These are phyloP conservation scores for Nyctalus aviator DNA, from an alignment of 2,797 vertebrate species.

Conservation along the genomic window DNA sequence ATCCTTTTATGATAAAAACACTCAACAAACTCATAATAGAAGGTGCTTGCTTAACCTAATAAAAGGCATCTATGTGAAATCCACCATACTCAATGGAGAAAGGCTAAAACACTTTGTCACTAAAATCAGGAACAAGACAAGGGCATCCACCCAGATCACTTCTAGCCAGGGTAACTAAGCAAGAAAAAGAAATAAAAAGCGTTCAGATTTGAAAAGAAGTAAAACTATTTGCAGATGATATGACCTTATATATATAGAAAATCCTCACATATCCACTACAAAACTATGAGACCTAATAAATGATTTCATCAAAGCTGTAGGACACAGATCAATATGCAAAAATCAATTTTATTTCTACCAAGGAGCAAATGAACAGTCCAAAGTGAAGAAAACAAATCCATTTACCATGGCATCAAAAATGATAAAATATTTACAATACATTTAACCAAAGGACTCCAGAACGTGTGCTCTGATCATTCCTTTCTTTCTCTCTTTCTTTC, in stretches of 20 bases:
- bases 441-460: neutral
- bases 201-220: neutral
- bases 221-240: neutral
- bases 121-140: neutral
- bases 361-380: neutral
- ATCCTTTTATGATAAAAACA: neutral
- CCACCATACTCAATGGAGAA: rapidly evolving
- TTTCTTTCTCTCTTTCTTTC: no score
- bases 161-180: neutral
- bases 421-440: neutral
- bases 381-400: neutral
- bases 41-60: neutral
- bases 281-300: neutral
- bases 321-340: neutral
- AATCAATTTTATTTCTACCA: neutral
- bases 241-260: neutral
- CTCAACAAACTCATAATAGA: neutral
- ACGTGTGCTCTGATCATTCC: no score
- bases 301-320: neutral
- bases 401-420: neutral
- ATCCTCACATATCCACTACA: neutral
- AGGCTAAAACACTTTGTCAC: neutral
- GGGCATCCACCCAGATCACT: rapidly evolving
- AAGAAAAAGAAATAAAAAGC: neutral
- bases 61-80: neutral